phyloP scores from a whole-genome alignment of 2,888 invertebrate genomes.

The Eurois occulta region DNA sequence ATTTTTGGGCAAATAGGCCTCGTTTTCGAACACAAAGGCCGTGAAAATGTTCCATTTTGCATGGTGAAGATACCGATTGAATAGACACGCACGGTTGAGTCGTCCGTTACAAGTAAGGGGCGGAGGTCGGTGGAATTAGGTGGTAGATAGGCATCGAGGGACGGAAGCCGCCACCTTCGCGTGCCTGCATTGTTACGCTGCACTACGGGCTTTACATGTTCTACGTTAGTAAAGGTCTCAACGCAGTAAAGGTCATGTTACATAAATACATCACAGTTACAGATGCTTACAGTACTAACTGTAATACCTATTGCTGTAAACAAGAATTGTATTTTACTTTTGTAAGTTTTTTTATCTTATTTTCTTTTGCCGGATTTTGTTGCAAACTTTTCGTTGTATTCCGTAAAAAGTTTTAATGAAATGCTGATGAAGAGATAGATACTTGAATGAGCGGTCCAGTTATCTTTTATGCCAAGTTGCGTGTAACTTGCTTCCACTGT shows the following conservation, averaged over 20 bases:
- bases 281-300: conserved; percentile 38
- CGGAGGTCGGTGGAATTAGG: conserved; percentile 66
- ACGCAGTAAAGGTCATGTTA: conserved; percentile 75
- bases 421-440: conserved; percentile 36
- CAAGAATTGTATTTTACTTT: conserved; percentile 18
- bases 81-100: conserved; percentile 68
- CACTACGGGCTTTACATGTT: conserved; percentile 70
- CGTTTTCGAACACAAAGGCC: conserved; percentile 51
- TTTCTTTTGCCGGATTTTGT: conserved; percentile 28
- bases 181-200: conserved; percentile 76
- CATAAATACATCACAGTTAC: conserved; percentile 73
- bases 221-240: conserved; percentile 70
- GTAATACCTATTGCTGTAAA: background rate
- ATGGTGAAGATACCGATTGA: conserved; percentile 64
- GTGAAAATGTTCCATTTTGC: conserved; percentile 62
- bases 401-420: conserved; percentile 57
- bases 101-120: conserved; percentile 55
- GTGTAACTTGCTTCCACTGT: background rate
- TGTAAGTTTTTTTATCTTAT: conserved; percentile 4
- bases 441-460: conserved; percentile 21
- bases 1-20: conserved; percentile 48
- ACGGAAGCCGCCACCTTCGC: conserved; percentile 75
- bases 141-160: conserved; percentile 71
- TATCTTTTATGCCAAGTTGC: background rate
- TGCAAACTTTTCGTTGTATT: conserved; percentile 26